Conservation (phyloP, 2,113 vertebrate genomes). For the Mugil cephalus region DNA sequence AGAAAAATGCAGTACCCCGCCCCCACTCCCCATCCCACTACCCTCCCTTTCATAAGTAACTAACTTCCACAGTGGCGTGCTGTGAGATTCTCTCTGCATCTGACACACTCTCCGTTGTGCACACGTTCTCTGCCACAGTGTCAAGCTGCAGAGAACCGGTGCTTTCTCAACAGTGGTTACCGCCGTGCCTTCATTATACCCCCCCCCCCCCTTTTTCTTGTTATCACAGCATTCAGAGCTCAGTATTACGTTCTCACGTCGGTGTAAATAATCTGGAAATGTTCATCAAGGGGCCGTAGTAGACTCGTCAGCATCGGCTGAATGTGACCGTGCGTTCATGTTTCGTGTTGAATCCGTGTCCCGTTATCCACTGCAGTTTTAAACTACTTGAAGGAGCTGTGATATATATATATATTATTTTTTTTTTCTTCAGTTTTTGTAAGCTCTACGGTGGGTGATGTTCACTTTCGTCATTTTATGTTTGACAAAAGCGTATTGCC, state of each 20-base stretch:
- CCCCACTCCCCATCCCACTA: slow-evolving; percentile 5
- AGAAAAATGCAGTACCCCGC: slow-evolving; percentile 80
- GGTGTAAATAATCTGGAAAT: slow-evolving; percentile 29
- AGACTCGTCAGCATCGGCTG: background rate
- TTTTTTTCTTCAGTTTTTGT: slow-evolving; percentile 70
- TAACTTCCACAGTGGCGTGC: slow-evolving; percentile 47
- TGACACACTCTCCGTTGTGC: slow-evolving; percentile 44
- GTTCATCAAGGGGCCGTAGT: slow-evolving; percentile 37
- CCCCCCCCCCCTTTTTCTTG: background rate
- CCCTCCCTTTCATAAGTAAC: slow-evolving; percentile 42
- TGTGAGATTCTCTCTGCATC: slow-evolving; percentile 54
- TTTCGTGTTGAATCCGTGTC: slow-evolving; percentile 33
- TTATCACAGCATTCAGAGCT: slow-evolving; percentile 55
- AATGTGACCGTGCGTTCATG: slow-evolving; percentile 27
- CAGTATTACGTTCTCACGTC: slow-evolving; percentile 63
- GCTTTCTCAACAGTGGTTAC: slow-evolving; percentile 62
- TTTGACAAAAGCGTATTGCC: slow-evolving; percentile 43
- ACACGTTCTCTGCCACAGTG: slow-evolving; percentile 44
- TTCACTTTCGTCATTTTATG: slow-evolving; percentile 65
- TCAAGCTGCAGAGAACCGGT: slow-evolving; percentile 43
- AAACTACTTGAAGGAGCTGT: slow-evolving; percentile 82
- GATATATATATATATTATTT: slow-evolving; percentile 48
- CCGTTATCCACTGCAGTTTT: slow-evolving; percentile 68
- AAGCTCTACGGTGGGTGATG: slow-evolving; percentile 73
- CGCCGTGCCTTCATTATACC: slow-evolving; percentile 74